Evolutionary conservation across 2,797 vertebrate species (phyloP).

Genomic region (Sebastes goodei): DNA sequence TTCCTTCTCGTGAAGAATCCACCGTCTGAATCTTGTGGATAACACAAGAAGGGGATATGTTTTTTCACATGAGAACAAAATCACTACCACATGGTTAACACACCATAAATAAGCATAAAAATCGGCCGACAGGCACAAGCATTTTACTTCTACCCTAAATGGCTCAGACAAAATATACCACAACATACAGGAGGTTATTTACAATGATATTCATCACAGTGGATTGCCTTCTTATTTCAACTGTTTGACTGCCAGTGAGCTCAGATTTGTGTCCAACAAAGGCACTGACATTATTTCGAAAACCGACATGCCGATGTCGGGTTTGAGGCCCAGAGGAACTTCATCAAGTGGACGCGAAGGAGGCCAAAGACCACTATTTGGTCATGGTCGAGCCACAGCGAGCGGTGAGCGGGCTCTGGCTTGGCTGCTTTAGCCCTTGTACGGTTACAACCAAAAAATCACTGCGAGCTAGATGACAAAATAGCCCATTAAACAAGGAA

Average conservation of each 20-base stretch:
- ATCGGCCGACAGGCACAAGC: background rate
- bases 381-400: conserved; percentile 56
- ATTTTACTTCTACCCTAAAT: conserved; percentile 30
- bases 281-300: conserved; percentile 26
- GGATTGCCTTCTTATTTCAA: conserved; percentile 21
- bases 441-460: conserved; percentile 52
- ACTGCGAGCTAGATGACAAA: conserved; percentile 52
- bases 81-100: conserved; percentile 55
- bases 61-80: conserved; percentile 36
- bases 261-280: conserved; percentile 27
- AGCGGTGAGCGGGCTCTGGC: conserved; percentile 51
- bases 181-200: conserved; percentile 46
- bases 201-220: conserved; percentile 14
- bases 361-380: conserved; percentile 49
- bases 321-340: conserved; percentile 35
- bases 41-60: conserved; percentile 2
- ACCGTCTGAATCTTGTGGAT: conserved; percentile 33
- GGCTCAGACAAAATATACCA: conserved; percentile 52
- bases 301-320: conserved; percentile 48
- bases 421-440: conserved; percentile 39
- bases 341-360: conserved; percentile 24
- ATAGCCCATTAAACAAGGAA: conserved; percentile 60
- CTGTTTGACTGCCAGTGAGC: conserved; percentile 7
- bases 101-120: conserved; percentile 44
- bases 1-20: conserved; percentile 15